Percentiles rank a stretch among this genome's conserved stretches.
Conservation (phyloP, 2,888 invertebrate species). For the Frankliniella intonsa region DNA sequence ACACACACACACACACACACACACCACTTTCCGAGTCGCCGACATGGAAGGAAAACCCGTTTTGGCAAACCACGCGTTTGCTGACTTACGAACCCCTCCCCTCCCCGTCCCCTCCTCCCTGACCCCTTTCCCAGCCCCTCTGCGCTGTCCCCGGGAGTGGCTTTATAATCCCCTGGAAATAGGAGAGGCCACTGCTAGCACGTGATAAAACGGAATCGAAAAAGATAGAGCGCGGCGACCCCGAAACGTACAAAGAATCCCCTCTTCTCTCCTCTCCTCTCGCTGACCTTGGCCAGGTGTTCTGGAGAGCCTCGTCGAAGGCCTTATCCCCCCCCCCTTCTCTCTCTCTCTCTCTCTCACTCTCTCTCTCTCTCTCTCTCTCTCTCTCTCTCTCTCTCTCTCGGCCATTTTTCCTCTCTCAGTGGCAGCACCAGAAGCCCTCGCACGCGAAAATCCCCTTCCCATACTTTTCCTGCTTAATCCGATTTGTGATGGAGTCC, state of each 20-base stretch:
- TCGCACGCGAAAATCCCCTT: background rate
- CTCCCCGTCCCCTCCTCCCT: background rate
- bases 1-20: background rate
- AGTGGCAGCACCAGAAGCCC: background rate
- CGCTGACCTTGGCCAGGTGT: constrained; percentile 21
- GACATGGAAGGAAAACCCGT: background rate
- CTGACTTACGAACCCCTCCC: background rate
- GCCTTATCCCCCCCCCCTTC: background rate
- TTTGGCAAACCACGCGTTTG: constrained; percentile 21
- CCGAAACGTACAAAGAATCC: background rate
- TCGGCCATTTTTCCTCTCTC: background rate
- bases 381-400: background rate
- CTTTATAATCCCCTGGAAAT: constrained; percentile 11
- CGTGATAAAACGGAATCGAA: constrained; percentile 16
- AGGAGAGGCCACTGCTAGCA: background rate
- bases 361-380: constrained; percentile 1
- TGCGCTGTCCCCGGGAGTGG: background rate
- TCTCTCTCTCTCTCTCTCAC: background rate
- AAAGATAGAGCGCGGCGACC: constrained; percentile 8
- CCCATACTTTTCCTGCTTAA: constrained; percentile 19
- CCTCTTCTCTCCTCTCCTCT: background rate
- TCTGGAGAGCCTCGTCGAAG: background rate
- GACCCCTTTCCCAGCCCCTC: background rate
- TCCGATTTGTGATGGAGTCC: constrained; percentile 26
- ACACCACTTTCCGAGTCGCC: background rate